phyloP scores from a whole-genome alignment of 1,140 invertebrate genomes.

The Sinella curviseta region DNA sequence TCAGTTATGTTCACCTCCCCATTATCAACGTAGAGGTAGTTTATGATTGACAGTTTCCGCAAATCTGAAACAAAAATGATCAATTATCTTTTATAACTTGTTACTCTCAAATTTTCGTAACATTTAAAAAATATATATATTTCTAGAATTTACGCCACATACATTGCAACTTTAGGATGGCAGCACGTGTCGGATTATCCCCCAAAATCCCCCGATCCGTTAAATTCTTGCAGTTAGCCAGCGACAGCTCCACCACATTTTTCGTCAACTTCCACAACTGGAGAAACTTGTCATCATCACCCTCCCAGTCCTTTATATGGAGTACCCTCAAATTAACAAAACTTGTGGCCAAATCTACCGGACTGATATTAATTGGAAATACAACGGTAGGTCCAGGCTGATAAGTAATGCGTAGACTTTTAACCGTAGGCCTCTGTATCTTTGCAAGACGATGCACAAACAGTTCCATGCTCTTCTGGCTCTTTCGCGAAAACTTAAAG shows the following conservation, averaged over 20 bases:
- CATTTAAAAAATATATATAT: background rate
- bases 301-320: constrained; percentile 18
- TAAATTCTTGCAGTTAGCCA: constrained; percentile 2
- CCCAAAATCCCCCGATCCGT: background rate
- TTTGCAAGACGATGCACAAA: constrained; percentile 4
- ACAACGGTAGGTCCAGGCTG: background rate
- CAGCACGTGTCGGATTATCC: background rate
- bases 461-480: constrained; percentile 20
- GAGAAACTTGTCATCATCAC: background rate
- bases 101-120: too few species aligned
- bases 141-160: background rate
- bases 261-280: background rate
- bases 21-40: constrained; percentile 13
- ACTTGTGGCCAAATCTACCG: background rate
- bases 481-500: constrained; percentile 7
- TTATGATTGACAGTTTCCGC: constrained; percentile 3
- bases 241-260: background rate
- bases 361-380: background rate
- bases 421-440: background rate
- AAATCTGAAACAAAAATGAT: background rate
- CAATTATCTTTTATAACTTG: too few species aligned
- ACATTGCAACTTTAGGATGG: background rate
- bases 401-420: constrained; percentile 7
- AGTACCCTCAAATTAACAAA: constrained; percentile 5
- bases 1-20: constrained; percentile 10